Conservation (phyloP, 2,888 invertebrate genomes). For the Lampropteryx suffumata region DNA sequence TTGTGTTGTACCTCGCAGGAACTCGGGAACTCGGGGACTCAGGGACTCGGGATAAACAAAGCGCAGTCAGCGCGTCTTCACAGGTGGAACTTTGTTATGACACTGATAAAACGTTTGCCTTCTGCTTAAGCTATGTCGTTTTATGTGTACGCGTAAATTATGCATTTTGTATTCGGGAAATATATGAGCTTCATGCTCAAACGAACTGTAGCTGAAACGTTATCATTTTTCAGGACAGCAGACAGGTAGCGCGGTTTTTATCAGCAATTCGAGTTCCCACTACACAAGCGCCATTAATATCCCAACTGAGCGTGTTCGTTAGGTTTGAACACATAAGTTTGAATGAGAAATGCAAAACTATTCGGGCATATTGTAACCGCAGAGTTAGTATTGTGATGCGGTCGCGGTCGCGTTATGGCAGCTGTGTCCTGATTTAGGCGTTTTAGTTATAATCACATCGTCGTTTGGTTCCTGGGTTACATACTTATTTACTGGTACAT, state of each 20-base stretch:
- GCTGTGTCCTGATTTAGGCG: not conserved
- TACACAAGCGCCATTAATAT: too few species aligned
- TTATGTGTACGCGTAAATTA: too few species aligned
- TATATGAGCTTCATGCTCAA: too few species aligned
- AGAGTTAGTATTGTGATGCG: not conserved
- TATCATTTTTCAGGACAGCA: too few species aligned
- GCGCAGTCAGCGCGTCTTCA: conserved; percentile 4
- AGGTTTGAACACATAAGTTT: not conserved
- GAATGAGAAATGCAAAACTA: not conserved
- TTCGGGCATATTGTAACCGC: not conserved
- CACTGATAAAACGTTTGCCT: not conserved
- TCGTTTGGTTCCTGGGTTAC: not conserved
- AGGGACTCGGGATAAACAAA: conserved; percentile 7
- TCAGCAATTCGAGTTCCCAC: too few species aligned
- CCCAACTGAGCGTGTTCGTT: not conserved
- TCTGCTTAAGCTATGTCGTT: not conserved
- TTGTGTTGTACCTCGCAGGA: conserved; percentile 5
- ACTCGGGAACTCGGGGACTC: not conserved
- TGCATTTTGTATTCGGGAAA: too few species aligned
- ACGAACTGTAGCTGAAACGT: too few species aligned
- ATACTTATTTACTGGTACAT: too few species aligned
- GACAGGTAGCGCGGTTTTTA: too few species aligned
- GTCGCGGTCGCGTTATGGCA: not conserved
- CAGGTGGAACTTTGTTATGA: conserved; percentile 8
- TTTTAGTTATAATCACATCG: not conserved